Evolutionary conservation across 2,888 invertebrate species (phyloP).

Genomic region (Hermodice carunculata): DNA sequence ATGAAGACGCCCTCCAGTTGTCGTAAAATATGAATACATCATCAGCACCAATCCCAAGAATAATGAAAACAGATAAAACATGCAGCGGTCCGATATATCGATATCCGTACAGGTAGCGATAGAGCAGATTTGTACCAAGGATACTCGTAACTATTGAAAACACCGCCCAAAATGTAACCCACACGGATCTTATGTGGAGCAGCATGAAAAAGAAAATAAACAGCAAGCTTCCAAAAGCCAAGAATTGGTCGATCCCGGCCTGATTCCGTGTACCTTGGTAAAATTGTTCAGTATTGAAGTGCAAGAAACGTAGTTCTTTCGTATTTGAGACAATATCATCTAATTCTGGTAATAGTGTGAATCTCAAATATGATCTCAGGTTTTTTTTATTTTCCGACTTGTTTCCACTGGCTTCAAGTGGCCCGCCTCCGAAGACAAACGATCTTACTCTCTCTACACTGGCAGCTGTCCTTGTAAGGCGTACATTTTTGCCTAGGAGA

Average conservation of each 20-base stretch:
- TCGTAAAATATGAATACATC: conserved; percentile 44
- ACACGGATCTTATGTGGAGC: conserved; percentile 41
- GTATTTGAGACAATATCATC: no score
- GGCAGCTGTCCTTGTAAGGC: no score
- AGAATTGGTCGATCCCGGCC: conserved; percentile 19
- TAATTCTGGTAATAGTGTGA: no score
- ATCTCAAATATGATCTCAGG: no score
- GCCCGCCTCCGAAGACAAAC: no score
- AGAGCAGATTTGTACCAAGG: conserved; percentile 40
- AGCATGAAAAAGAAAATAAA: conserved; percentile 44
- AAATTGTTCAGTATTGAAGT: no score
- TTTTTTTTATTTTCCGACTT: no score
- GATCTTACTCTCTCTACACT: no score
- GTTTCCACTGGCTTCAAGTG: no score
- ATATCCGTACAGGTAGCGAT: conserved; percentile 36
- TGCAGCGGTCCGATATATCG: conserved; percentile 44
- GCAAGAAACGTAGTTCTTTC: no score
- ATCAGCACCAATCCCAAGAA: conserved; percentile 47
- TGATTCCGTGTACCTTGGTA: no score
- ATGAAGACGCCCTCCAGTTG: conserved; percentile 34
- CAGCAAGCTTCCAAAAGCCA: conserved; percentile 39
- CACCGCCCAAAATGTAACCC: conserved; percentile 39
- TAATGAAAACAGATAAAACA: conserved; percentile 42
- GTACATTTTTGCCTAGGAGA: conserved; percentile 19
- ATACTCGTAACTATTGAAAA: conserved; percentile 41